phyloP scores from a whole-genome alignment of 2,113 vertebrate genomes.

The Hiodon tergisus region DNA sequence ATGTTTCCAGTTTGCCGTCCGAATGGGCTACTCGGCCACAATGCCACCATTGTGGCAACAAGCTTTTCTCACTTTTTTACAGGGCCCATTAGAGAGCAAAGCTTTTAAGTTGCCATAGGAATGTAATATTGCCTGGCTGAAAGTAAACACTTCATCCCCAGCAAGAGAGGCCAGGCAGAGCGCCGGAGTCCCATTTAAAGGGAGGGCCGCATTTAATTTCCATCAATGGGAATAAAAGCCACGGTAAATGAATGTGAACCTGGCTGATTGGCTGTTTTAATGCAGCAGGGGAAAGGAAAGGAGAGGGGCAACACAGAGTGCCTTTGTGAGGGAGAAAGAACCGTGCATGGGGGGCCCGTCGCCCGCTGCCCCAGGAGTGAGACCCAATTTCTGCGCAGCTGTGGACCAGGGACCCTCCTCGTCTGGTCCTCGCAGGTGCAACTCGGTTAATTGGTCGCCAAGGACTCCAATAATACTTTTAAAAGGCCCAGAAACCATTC shows the following conservation, averaged over 20 bases:
- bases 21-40: conserved; percentile 50
- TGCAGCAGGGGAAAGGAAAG: background rate
- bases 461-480: background rate
- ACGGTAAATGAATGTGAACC: conserved; percentile 38
- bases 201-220: conserved; percentile 47
- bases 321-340: conserved; percentile 1
- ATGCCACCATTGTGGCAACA: conserved; percentile 48
- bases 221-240: conserved; percentile 47
- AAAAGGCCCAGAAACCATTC: background rate
- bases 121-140: conserved; percentile 48
- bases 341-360: background rate
- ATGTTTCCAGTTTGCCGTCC: conserved; percentile 39
- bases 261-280: conserved; percentile 28
- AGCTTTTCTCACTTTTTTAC: conserved; percentile 53
- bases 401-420: background rate
- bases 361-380: background rate
- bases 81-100: conserved; percentile 48
- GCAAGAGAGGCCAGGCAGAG: conserved; percentile 35
- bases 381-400: background rate
- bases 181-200: conserved; percentile 22
- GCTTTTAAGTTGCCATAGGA: conserved; percentile 60
- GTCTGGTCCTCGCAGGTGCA: background rate
- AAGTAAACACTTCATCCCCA: conserved; percentile 51
- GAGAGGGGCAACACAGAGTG: conserved; percentile 17
- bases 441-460: background rate